Evolutionary conservation across 1,140 invertebrate genomes (phyloP), one percentile per base, ranked within the genome.

Genomic region (Phthorimaea operculella): DNA sequence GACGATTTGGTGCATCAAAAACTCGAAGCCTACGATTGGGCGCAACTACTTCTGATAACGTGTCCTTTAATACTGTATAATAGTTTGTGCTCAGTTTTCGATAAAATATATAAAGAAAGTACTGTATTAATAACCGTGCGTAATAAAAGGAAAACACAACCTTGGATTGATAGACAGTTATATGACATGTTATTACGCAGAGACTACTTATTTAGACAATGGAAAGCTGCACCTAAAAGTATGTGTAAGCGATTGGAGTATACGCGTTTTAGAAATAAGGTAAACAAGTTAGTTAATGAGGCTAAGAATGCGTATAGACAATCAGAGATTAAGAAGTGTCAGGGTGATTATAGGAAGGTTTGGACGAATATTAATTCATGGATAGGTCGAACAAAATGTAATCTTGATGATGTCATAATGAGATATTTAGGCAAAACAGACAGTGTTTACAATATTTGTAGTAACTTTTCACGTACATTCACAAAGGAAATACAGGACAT

Each of bases 301-400:
- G 60, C 60, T 6, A 66, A 60, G 62, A 66, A 66, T 57, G 62
- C 54, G 33, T 60, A 62, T 55, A 62, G 36, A 45, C 54, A 53
- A 39, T 5, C 21, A 9, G 51, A 59, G 55, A 57, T 66, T 51
- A 34, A 48, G 48, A 54, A 60, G 14, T 64, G 59, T 63, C 59
- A 63, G 5, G 62, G 59, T 66, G 21, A 28, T 28, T 28, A 28
- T 28, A 2, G 21, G 6, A 28, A 28, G 6, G 6, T 28, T 4
- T 28, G 58, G 64, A 18, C 10, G n/a, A 51, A 52, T 12, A 58
- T 70, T 33, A 70, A 64, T 36, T n/a, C 1, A n/a, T 70, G 67
- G 62, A 16, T 66, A 1, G 68, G 64, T 4, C 21, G 56, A 33
- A 49, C 33, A 0, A 57, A 56, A 55, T 10, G 4, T 33, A 59